Conservation (phyloP, 2,797 vertebrate genomes). For the Phataginus tricuspis region DNA sequence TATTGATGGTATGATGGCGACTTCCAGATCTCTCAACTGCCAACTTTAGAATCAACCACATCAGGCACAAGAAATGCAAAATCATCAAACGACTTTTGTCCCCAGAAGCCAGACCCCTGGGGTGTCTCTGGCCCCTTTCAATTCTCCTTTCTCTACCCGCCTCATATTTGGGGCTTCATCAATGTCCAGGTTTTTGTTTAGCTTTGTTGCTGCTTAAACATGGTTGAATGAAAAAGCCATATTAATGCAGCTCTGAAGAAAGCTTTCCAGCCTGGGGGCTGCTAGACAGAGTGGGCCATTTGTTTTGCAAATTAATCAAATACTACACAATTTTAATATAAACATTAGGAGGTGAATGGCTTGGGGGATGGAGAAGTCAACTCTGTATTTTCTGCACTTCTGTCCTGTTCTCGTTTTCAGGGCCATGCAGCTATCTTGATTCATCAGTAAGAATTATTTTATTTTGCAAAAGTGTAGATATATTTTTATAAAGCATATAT, state of each 20-base stretch:
- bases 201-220: not conserved
- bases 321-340: not conserved
- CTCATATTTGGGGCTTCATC: not conserved
- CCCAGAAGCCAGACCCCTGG: not conserved
- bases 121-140: not conserved
- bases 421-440: not conserved
- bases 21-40: not conserved
- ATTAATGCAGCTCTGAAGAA: not conserved
- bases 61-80: not conserved
- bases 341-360: not conserved
- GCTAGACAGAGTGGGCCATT: not conserved
- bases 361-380: not conserved
- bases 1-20: rapidly evolving
- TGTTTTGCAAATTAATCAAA: not conserved
- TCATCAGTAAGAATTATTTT: not conserved
- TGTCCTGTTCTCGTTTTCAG: not conserved
- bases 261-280: not conserved
- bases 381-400: not conserved
- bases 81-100: not conserved
- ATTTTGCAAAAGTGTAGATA: not conserved
- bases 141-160: not conserved
- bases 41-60: not conserved
- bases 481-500: too few species aligned
- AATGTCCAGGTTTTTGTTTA: not conserved
- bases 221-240: not conserved